Conservation (phyloP, 2,113 vertebrate species). For the Brachyhypopomus occidentalis region DNA sequence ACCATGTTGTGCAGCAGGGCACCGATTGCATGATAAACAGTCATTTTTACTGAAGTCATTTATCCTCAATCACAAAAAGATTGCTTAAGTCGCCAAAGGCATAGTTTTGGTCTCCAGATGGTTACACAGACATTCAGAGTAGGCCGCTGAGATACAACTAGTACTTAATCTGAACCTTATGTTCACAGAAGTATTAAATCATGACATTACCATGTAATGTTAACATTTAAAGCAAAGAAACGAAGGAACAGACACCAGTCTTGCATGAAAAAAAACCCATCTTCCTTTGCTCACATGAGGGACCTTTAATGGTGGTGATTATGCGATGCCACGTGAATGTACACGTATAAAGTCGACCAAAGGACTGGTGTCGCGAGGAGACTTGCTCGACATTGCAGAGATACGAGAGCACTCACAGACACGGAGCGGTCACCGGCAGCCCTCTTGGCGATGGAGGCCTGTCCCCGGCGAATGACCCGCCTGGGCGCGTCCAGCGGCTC, state of each 20-base stretch:
- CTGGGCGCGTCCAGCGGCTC: conserved; percentile 59
- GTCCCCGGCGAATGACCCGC: conserved; percentile 57
- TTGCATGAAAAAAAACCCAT: not conserved
- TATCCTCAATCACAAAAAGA: not conserved
- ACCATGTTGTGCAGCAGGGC: not conserved
- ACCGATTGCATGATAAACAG: not conserved
- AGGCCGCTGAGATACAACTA: not conserved
- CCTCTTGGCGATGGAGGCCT: conserved; percentile 70
- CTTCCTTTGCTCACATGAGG: too few relatives aligned
- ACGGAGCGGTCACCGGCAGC: conserved; percentile 61
- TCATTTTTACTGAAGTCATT: not conserved
- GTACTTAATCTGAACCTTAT: not conserved
- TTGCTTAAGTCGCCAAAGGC: not conserved
- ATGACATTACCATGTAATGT: not conserved
- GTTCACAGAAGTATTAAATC: not conserved
- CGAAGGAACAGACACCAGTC: not conserved
- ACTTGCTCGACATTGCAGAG: too few relatives aligned
- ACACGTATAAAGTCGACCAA: too few relatives aligned
- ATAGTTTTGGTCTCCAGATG: conserved; percentile 9
- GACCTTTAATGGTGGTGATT: too few relatives aligned
- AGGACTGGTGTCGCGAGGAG: too few relatives aligned
- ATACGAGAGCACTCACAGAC: conserved; percentile 53
- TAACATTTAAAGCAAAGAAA: not conserved
- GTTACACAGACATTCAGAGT: conserved; percentile 7
- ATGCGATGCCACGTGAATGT: too few relatives aligned